Evolutionary conservation across 2,113 vertebrate genomes (phyloP), one percentile per base, ranked within the genome.

Genomic region (Nothobranchius kuhntae): DNA sequence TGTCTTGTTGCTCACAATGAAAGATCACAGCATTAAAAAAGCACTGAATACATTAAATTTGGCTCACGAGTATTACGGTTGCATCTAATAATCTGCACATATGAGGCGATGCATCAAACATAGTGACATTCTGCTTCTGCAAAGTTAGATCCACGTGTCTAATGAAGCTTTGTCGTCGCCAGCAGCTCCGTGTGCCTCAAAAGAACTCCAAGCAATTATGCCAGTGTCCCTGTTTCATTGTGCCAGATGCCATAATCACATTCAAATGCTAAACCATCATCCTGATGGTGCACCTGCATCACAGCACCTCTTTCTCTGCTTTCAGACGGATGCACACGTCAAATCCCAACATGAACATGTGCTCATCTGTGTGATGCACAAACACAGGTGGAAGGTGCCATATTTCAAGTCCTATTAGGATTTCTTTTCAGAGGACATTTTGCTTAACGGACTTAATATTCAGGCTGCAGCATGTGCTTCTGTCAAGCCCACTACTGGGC

Each of bases 391-490:
- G 51, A 64, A 44, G 14, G 21, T 46, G 77, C 71, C 71, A 66
- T 81, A 84, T 85, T 83, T 83, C 69, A 83, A 55, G 63, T 69
- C 48, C 36, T 61, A 53, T 77, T 68, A 78, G 73, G 81, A 68
- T 77, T 72, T 84, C 67, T 83, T 81, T 77, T 77, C 66, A 74
- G 71, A 77, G 63, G 68, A 77, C 78, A 75, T 84, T 87, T 88
- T 66, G 82, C 89, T 90, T 87, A 83, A 67, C 65, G 57, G 68
- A 73, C 77, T 86, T 83, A 71, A 73, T 71, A 85, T 77, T 84
- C 71, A 64, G 71, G 13, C 35, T 2, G 54, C 42, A 83, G 83
- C 88, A 81, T 91, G 81, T 87, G 86, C 83, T 83, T 73, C 83
- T 80, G 77, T 90, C 83, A 83, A 75, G 75, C 80, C 59, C 21